A percentile compares a stretch with the other conserved stretches of the same genome.
Evolutionary conservation across 1,140 invertebrate species (phyloP).

Genomic region (Drosophila erecta): DNA sequence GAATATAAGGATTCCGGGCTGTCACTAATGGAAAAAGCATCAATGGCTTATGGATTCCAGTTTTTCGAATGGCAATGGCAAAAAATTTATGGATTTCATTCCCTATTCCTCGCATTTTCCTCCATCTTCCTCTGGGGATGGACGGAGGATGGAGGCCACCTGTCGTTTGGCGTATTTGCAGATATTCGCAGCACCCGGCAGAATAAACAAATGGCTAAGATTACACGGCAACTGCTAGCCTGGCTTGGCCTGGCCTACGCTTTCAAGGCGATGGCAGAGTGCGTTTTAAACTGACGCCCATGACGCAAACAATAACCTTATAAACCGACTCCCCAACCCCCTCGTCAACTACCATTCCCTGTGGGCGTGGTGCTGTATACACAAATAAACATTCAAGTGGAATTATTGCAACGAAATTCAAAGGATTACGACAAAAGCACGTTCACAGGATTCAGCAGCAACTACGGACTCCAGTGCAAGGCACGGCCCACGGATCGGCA

Average conservation of each 20-base stretch:
- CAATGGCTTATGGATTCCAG: constrained; percentile 75
- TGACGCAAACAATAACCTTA: constrained; percentile 83
- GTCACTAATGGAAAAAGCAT: constrained; percentile 80
- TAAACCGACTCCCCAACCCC: constrained; percentile 33
- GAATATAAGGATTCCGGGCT: constrained; percentile 20
- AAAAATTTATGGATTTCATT: constrained; percentile 76
- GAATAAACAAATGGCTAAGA: constrained; percentile 64
- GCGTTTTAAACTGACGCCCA: constrained; percentile 74
- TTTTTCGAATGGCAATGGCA: constrained; percentile 51
- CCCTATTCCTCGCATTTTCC: constrained; percentile 28
- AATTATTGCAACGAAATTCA: constrained; percentile 85
- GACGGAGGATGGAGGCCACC: constrained; percentile 11
- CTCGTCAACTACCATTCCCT: not conserved
- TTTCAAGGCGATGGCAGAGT: constrained; percentile 33
- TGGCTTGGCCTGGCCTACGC: constrained; percentile 50
- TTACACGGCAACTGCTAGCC: constrained; percentile 38
- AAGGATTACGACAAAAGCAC: constrained; percentile 84
- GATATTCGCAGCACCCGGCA: constrained; percentile 15
- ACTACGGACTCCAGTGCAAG: constrained; percentile 62
- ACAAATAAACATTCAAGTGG: constrained; percentile 84
- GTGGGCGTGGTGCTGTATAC: constrained; percentile 67
- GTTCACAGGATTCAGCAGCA: constrained; percentile 79
- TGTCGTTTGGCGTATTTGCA: constrained; percentile 53
- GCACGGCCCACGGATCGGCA: constrained; percentile 66
- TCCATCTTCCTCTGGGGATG: not conserved